Evolutionary conservation across 37 sponge, comb jelly and placozoan species (phyloP), one percentile per base, ranked within the genome.

Genomic region (Diacarnus erythraeanus): DNA sequence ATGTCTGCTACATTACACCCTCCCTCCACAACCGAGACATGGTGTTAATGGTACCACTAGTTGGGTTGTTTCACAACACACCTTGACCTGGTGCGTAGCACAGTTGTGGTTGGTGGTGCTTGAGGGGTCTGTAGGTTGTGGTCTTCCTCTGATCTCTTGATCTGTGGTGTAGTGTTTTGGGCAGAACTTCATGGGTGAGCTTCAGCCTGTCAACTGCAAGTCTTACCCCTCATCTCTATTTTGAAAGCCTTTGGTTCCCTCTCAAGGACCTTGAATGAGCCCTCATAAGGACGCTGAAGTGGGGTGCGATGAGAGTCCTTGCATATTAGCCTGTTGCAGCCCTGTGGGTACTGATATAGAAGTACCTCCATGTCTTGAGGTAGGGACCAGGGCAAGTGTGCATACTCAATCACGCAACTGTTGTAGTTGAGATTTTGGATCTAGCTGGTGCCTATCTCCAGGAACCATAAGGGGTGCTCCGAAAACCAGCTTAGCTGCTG

Each of bases 201-300:
- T 83, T 83, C 6, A 76, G 75, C 27, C 84, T 42, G 69, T 83
- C 66, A 29, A 83, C 61, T 34, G 84, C 47, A 3, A 83, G 41
- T 37, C 29, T 40, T 21, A 35, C 77, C 71, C 27, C 71, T 42
- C 5, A 20, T 76, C 29, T 83, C 70, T 37, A 83, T 30, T 35
- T n/a, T 75, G 71, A 83, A 83, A 15, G 58, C 56, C 29, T 75
- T 83, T 29, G 31, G 34, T 18, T 59, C 70, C 36, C 30, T n/a
- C 34, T 75, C 41, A 1, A 83, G 10, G 30, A 83, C 84, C 31
- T 66, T 65, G 71, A 76, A 83, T 0, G 84, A 77, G 36, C 77
- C 84, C 47, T 82, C 67, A 57, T 83, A 83, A 41, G 77, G 84
- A 17, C 57, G 71, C 67, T 75, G 77, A 4, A 76, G 54, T 6